phyloP scores from a whole-genome alignment of 2,113 vertebrate species.

The Natator depressus region DNA sequence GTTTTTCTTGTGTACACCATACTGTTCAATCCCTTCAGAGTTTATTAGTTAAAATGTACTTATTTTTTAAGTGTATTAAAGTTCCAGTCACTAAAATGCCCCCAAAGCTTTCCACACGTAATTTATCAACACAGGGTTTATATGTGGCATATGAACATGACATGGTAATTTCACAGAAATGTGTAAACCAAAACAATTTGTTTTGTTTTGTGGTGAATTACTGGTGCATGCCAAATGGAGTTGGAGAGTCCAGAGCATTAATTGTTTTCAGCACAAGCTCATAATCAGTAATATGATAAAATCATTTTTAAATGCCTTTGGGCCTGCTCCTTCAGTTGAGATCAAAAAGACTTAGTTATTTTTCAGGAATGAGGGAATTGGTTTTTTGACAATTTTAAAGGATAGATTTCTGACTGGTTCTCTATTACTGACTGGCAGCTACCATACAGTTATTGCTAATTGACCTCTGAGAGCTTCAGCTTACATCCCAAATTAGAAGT shows the following conservation, averaged over 20 bases:
- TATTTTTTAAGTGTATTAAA: slow-evolving; percentile 34
- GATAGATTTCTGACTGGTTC: background rate
- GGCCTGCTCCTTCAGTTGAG: background rate
- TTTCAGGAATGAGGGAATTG: background rate
- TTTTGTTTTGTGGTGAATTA: background rate
- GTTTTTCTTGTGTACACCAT: background rate
- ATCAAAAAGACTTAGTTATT: background rate
- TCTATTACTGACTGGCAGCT: background rate
- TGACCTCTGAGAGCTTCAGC: background rate
- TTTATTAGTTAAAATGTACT: background rate
- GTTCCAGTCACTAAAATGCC: slow-evolving; percentile 20
- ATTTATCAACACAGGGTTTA: slow-evolving; percentile 14
- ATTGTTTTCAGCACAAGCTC: background rate
- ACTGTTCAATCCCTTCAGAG: background rate
- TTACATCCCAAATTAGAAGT: background rate
- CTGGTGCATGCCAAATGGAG: slow-evolving; percentile 1
- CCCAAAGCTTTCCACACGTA: background rate
- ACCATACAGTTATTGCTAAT: background rate
- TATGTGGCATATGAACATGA: background rate
- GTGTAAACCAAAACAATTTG: background rate
- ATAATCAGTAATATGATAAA: slow-evolving; percentile 5
- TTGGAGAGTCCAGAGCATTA: background rate
- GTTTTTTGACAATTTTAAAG: background rate
- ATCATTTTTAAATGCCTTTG: background rate
- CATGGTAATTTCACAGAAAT: slow-evolving; percentile 28